Percentiles rank a stretch among this genome's conserved stretches.
Conservation (phyloP, 2,888 invertebrate genomes). For the Uloborus plumipes region DNA sequence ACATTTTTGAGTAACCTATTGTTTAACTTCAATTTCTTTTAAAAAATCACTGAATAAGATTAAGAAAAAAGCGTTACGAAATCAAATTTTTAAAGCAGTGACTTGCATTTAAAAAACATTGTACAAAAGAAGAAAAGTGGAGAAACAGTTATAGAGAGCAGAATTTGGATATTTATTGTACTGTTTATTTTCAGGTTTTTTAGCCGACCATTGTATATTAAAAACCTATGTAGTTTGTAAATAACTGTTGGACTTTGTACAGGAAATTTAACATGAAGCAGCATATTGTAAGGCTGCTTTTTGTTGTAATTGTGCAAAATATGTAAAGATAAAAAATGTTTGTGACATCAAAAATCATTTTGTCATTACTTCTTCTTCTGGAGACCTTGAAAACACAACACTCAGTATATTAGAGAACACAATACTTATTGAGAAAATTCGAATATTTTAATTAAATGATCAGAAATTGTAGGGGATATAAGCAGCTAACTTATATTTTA, state of each 20-base stretch:
- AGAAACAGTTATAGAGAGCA: constrained; percentile 7
- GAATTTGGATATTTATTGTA: constrained; percentile 17
- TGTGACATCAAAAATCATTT: constrained; percentile 22
- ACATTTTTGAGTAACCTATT: no score
- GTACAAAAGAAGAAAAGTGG: background rate
- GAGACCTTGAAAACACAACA: no score
- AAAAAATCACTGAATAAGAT: no score
- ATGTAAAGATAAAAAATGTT: constrained; percentile 60
- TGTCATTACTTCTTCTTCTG: no score
- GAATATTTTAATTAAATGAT: no score
- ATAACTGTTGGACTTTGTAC: constrained; percentile 63
- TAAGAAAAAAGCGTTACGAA: no score
- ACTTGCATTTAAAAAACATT: background rate
- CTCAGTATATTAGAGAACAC: no score
- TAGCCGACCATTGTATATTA: constrained; percentile 46
- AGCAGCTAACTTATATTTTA: no score
- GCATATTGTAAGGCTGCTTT: constrained; percentile 28
- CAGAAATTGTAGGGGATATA: no score
- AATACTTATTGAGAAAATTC: no score
- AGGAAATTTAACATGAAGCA: constrained; percentile 58
- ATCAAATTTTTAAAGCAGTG: background rate
- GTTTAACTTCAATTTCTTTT: no score
- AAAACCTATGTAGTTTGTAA: constrained; percentile 53
- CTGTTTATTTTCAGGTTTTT: constrained; percentile 32
- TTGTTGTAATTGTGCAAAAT: constrained; percentile 48